These are phyloP conservation scores for Neomorphus geoffroyi DNA, from an alignment of 2,797 vertebrate species.

Conservation along the genomic window DNA sequence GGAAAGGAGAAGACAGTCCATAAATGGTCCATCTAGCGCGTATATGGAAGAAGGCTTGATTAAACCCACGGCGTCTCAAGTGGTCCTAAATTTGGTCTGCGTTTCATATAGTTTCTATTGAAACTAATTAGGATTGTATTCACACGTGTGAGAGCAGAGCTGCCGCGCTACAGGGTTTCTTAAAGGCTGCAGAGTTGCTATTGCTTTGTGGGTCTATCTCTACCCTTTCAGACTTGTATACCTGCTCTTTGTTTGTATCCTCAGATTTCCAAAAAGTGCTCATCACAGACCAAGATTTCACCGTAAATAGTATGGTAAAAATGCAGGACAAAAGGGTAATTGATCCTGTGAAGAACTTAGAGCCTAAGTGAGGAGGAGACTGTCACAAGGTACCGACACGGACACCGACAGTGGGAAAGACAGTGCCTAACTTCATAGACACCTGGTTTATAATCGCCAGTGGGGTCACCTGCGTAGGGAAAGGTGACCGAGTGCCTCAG, in stretches of 20 bases:
- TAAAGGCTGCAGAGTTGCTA: neutral
- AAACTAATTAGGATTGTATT: neutral
- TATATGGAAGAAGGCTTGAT: neutral
- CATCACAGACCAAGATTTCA: neutral
- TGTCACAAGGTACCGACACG: rapidly evolving
- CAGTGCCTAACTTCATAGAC: neutral
- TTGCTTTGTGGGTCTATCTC: neutral
- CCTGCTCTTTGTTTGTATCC: neutral
- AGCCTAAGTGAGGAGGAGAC: neutral
- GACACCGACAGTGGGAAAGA: rapidly evolving
- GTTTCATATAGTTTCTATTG: neutral
- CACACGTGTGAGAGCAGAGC: neutral
- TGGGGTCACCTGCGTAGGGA: neutral
- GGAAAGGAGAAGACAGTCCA: neutral
- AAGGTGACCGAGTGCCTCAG: neutral
- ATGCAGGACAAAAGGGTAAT: neutral
- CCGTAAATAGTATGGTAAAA: neutral
- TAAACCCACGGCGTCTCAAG: neutral
- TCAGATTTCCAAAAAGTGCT: neutral
- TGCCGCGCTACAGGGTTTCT: neutral
- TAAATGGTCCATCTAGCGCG: neutral
- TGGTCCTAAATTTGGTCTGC: neutral
- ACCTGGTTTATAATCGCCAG: neutral
- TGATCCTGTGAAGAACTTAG: neutral
- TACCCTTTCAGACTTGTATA: neutral